Base-by-base conservation (phyloP, 1,140 invertebrate species). In the Temnothorax nylanderi region DNA sequence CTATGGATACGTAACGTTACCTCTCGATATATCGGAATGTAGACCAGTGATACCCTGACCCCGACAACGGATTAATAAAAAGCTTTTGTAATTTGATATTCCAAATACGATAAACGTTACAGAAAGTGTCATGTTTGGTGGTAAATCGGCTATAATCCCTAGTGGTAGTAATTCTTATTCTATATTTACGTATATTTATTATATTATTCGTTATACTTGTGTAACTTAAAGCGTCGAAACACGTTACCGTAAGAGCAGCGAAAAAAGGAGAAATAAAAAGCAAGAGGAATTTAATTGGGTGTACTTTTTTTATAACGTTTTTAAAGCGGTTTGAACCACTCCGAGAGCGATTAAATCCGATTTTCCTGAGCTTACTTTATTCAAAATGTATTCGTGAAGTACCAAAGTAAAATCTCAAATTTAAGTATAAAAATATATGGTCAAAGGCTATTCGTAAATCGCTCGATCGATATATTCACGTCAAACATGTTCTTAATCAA, bases 401-500 rank as follows among this genome's bases (percentile, higher is more conserved):
- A 26, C n/a, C 41, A 8, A 56, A 21, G 6, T 74, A 74, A 54
- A 81, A 56, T 51, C 10, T 49, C 34, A 78, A 49, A n/a, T 26
- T 67, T 37, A 21, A 71, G 51, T 34, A 32, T 41, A 51, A 69
- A 67, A 81, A 13, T 21, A 16, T 8, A 0, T 26, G 8, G 21
- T 8, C 26, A 34, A 26, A 71, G n/a, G 4, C 11, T 65, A 47
- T 13, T 11, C 34, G 41, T 67, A 11, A 49, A 51, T 67, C 26
- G 37, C 8, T 37, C 44, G 8, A 65, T 37, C 44, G 8, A 65
- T 41, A 26, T 41, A 37, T 37, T 54, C 6, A 7, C 32, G n/a
- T 69, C 62, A 26, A 81, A 81, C 26, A n/a, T 7, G n/a, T 18
- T 69, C 54, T 80, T 54, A 81, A 69, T 81, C n/a, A 54, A 69